A percentile compares a stretch with the other conserved stretches of the same genome.
Evolutionary conservation across 1,140 invertebrate species (phyloP).

Genomic region (Mesaphorura yosii): DNA sequence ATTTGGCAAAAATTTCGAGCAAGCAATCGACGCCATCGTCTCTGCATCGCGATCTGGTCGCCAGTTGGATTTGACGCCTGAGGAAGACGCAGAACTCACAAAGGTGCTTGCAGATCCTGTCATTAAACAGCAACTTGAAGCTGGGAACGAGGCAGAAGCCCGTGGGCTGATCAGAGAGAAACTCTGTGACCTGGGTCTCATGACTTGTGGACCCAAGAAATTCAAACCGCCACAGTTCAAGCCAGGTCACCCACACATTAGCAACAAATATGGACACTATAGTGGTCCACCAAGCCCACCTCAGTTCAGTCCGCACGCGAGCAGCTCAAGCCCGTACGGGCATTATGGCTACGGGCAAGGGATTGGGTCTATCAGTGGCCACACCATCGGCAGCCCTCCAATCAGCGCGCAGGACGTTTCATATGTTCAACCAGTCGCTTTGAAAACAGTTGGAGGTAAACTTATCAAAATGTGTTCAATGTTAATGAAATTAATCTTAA

Average conservation of each 20-base stretch:
- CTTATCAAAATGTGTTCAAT: neutral
- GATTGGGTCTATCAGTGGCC: conserved; percentile 7
- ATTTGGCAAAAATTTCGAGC: neutral
- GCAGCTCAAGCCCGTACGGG: too few relatives aligned
- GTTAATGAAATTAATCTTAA: neutral
- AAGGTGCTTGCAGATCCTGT: conserved; percentile 62
- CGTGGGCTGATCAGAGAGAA: conserved; percentile 65
- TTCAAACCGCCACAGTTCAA: conserved; percentile 9
- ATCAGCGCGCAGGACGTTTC: neutral
- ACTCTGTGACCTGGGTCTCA: conserved; percentile 64
- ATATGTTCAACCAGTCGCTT: neutral
- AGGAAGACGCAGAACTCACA: conserved; percentile 45
- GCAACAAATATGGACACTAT: neutral
- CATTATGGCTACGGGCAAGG: neutral
- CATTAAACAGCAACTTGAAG: conserved; percentile 51
- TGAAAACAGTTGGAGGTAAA: neutral
- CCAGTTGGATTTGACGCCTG: conserved; percentile 42
- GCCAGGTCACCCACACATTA: neutral
- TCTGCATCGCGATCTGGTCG: conserved; percentile 48
- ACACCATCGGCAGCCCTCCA: too few relatives aligned
- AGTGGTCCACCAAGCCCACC: conserved; percentile 2
- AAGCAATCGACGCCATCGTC: conserved; percentile 25
- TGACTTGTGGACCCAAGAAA: conserved; percentile 40
- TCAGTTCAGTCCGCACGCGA: neutral
- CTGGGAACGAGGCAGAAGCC: conserved; percentile 62